Conservation (phyloP, 2,113 vertebrate species). For the Phalacrocorax brasilianus region DNA sequence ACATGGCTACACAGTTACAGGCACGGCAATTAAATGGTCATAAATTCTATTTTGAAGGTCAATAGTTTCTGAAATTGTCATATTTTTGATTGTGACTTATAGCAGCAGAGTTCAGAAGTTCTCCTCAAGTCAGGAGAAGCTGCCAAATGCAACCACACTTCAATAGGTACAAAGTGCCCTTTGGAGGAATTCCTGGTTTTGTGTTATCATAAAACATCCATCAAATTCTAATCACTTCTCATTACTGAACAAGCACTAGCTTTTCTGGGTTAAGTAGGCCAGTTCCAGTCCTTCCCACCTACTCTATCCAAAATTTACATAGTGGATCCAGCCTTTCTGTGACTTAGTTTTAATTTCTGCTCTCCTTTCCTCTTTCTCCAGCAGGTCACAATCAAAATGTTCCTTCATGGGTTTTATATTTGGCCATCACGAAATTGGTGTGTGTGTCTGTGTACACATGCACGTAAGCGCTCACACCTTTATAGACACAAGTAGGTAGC, state of each 20-base stretch:
- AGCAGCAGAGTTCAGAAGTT: background rate
- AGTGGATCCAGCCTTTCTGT: background rate
- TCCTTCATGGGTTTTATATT: background rate
- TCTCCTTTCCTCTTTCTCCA: background rate
- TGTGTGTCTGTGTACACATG: background rate
- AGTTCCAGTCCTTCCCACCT: background rate
- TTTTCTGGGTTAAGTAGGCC: background rate
- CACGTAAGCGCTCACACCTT: background rate
- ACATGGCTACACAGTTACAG: background rate
- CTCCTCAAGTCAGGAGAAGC: background rate
- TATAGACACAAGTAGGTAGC: background rate
- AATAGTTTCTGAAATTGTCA: background rate
- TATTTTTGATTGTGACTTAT: background rate
- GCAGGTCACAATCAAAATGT: background rate
- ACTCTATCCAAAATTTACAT: background rate
- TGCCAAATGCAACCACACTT: slow-evolving; percentile 23
- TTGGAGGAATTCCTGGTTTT: background rate
- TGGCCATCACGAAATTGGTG: background rate
- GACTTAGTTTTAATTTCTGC: background rate
- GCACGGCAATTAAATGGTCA: background rate
- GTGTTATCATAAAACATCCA: background rate
- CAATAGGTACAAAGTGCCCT: background rate
- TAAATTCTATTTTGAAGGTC: background rate
- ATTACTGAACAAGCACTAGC: background rate
- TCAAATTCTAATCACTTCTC: background rate